Evolutionary conservation across 1,140 invertebrate genomes (phyloP).

Genomic region (Caligus rogercresseyi): DNA sequence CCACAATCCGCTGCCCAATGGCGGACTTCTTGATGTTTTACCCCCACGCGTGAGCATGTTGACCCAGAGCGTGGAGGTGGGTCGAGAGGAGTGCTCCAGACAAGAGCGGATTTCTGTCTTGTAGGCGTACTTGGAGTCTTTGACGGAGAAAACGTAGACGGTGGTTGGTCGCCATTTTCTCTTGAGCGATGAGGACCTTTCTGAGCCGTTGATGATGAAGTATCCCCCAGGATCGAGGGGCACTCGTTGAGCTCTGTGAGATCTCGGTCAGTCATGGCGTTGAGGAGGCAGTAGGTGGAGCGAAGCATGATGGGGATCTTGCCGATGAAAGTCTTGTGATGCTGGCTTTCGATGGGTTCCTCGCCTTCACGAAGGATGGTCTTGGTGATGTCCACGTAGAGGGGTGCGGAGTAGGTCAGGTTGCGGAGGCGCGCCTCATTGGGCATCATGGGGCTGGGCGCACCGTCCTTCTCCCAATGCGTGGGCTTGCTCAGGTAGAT

Average conservation of each 20-base stretch:
- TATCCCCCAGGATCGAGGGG: slow-evolving; percentile 94
- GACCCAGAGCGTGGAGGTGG: slow-evolving; percentile 92
- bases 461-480: slow-evolving; percentile 99
- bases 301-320: slow-evolving; percentile 99
- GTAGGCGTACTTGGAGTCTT: slow-evolving; percentile 89
- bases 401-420: slow-evolving; percentile 82
- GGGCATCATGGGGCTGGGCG: slow-evolving; percentile 96
- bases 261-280: slow-evolving; percentile 87
- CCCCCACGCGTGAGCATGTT: slow-evolving; percentile 98
- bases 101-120: slow-evolving; percentile 93
- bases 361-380: slow-evolving; percentile 75
- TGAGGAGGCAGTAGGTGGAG: slow-evolving; percentile 89
- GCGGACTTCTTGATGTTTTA: slow-evolving; percentile 88
- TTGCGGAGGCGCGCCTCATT: slow-evolving; percentile 75
- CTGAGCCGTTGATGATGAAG: slow-evolving; percentile 88
- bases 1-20: slow-evolving; percentile 93
- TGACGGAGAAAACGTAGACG: slow-evolving; percentile 98
- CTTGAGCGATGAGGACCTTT: slow-evolving; percentile 93
- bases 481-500: slow-evolving; percentile 97
- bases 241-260: slow-evolving; percentile 97
- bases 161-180: slow-evolving; percentile 99
- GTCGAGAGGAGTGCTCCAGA: slow-evolving; percentile 74
- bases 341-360: slow-evolving; percentile 76
- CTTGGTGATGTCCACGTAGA: slow-evolving; percentile 97
- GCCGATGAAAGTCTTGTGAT: slow-evolving; percentile 95